Conservation (phyloP, 2,113 vertebrate genomes). For the Apodemus sylvaticus region DNA sequence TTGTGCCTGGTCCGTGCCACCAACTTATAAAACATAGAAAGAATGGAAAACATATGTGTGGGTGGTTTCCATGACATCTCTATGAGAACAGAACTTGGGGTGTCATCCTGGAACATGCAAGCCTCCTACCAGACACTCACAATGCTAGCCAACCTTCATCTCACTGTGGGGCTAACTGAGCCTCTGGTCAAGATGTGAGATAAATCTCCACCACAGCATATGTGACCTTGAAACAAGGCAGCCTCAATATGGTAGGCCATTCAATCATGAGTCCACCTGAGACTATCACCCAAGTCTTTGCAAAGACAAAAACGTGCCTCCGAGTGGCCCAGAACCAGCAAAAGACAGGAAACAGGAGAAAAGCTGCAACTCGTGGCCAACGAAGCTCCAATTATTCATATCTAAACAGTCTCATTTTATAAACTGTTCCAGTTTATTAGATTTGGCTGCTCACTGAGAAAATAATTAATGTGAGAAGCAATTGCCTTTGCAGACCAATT, state of each 20-base stretch:
- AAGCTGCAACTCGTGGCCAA: background rate
- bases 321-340: accelerated
- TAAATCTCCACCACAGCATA: background rate
- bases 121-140: background rate
- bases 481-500: background rate
- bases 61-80: background rate
- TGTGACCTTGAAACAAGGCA: too few species aligned
- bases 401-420: background rate
- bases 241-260: accelerated
- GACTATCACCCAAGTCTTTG: background rate
- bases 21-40: background rate
- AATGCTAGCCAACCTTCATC: accelerated
- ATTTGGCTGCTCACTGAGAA: slow-evolving; percentile 29
- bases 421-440: slow-evolving; percentile 37
- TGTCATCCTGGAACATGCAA: too few species aligned
- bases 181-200: background rate
- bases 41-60: too few species aligned
- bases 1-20: background rate
- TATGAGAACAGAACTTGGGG: background rate
- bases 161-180: background rate
- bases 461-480: slow-evolving; percentile 31
- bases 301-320: background rate
- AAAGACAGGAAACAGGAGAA: background rate
- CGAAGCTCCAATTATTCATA: background rate
- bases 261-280: background rate